Evolutionary conservation across 1,140 invertebrate genomes (phyloP).

Genomic region (Olivierus martensii): DNA sequence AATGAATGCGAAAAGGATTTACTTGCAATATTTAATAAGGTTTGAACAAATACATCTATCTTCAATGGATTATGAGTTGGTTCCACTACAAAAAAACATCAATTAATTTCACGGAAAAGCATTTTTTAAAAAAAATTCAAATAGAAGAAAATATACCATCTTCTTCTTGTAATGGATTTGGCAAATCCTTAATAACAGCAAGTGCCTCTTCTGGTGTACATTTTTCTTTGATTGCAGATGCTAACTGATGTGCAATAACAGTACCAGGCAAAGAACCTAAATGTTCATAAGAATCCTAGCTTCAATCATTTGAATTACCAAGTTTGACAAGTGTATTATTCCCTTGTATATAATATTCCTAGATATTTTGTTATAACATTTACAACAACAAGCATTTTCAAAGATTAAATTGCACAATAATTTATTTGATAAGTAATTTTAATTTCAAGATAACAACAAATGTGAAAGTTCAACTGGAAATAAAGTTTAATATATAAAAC

Average conservation of each 20-base stretch:
- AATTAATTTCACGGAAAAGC: background rate
- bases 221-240: slow-evolving; percentile 70
- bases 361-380: no score
- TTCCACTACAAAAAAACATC: slow-evolving; percentile 28
- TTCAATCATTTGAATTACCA: no score
- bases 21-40: slow-evolving; percentile 76
- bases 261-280: slow-evolving; percentile 39
- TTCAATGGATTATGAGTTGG: slow-evolving; percentile 72
- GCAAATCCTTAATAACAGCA: slow-evolving; percentile 62
- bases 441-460: no score
- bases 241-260: slow-evolving; percentile 64
- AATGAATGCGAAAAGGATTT: slow-evolving; percentile 98
- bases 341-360: no score
- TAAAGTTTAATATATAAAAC: no score
- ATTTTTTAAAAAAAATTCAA: background rate
- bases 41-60: slow-evolving; percentile 94
- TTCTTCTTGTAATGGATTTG: slow-evolving; percentile 28
- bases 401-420: no score
- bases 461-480: no score
- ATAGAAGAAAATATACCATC: slow-evolving; percentile 5
- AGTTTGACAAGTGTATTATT: no score
- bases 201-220: slow-evolving; percentile 80
- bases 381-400: no score
- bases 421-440: no score
- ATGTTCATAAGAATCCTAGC: no score